phyloP scores from a whole-genome alignment of 2,888 invertebrate species.

The Cryptocheilus praepositus region DNA sequence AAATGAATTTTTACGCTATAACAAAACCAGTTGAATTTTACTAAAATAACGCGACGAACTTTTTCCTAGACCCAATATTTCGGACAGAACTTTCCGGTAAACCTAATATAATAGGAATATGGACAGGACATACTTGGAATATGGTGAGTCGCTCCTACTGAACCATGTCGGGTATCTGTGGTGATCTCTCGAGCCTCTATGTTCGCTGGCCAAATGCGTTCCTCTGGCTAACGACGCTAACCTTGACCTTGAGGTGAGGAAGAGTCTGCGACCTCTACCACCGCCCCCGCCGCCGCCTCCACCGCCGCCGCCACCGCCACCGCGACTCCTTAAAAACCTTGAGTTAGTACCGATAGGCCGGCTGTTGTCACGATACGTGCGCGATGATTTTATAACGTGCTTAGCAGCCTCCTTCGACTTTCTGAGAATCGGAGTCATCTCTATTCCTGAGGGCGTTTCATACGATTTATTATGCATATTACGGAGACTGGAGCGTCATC shows the following conservation, averaged over 20 bases:
- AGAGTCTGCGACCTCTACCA: slow-evolving; percentile 78
- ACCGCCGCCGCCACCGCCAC: slow-evolving; percentile 32
- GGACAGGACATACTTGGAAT: slow-evolving; percentile 68
- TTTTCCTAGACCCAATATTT: too few relatives aligned
- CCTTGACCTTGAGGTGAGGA: slow-evolving; percentile 81
- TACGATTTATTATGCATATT: neutral
- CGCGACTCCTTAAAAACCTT: slow-evolving; percentile 69
- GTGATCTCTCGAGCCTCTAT: slow-evolving; percentile 67
- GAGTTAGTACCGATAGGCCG: slow-evolving; percentile 62
- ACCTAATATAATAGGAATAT: too few relatives aligned
- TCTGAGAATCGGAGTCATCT: slow-evolving; percentile 90
- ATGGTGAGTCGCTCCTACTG: slow-evolving; percentile 68
- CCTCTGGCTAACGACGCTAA: slow-evolving; percentile 74
- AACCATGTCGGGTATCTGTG: slow-evolving; percentile 70
- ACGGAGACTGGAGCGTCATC: neutral
- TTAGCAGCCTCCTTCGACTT: slow-evolving; percentile 90
- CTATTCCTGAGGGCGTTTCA: slow-evolving; percentile 77
- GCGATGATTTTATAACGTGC: slow-evolving; percentile 77
- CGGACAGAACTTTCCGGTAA: too few relatives aligned
- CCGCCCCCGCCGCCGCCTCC: too few relatives aligned
- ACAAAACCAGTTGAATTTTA: too few relatives aligned
- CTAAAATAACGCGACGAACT: too few relatives aligned
- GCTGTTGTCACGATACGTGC: slow-evolving; percentile 58
- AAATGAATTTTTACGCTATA: too few relatives aligned
- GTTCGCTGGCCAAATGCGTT: slow-evolving; percentile 65